Evolutionary conservation across 2,888 invertebrate species (phyloP).

Genomic region (Celastrina argiolus): DNA sequence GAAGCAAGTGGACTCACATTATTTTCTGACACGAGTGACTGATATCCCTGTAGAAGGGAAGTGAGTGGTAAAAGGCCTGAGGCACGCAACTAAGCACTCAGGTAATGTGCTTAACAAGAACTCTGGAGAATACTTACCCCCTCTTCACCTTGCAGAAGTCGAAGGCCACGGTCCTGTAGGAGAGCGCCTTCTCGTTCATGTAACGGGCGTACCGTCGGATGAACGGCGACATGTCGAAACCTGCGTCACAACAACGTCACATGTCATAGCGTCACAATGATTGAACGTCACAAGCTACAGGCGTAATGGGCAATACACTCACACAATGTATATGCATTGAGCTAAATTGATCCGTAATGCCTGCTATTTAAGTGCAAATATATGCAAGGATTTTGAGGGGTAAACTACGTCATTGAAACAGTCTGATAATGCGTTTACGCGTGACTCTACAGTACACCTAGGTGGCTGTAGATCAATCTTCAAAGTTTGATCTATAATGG

Average conservation of each 20-base stretch:
- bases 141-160: constrained; percentile 99
- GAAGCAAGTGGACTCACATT: no score
- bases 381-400: not conserved
- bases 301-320: not conserved
- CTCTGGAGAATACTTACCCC: constrained; percentile 83
- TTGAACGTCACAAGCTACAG: not conserved
- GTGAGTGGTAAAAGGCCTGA: no score
- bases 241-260: constrained; percentile 65
- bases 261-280: not conserved
- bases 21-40: no score
- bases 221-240: constrained; percentile 99
- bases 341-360: not conserved
- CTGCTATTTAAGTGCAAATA: not conserved
- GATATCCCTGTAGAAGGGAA: no score
- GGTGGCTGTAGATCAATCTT: no score
- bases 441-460: no score
- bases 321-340: not conserved
- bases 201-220: constrained; percentile 99
- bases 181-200: constrained; percentile 98
- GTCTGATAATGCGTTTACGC: not conserved
- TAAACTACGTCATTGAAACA: not conserved
- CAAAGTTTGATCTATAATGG: no score
- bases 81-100: no score
- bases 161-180: constrained; percentile 98
- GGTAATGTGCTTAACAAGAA: no score